phyloP scores from a whole-genome alignment of 2,113 vertebrate species.

The Delphinapterus leucas region DNA sequence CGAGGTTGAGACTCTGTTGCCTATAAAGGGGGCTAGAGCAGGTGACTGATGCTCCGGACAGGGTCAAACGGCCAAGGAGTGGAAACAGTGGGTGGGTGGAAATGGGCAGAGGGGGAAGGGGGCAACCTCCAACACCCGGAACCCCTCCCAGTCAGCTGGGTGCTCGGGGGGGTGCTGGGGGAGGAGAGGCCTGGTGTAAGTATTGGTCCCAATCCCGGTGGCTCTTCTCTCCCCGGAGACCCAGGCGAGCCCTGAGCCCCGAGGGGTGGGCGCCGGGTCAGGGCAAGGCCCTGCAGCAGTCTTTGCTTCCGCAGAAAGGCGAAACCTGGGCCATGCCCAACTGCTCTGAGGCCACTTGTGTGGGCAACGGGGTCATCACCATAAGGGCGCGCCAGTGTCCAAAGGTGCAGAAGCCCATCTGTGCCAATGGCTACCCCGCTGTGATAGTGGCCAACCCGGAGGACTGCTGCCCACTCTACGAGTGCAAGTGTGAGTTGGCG shows the following conservation, averaged over 20 bases:
- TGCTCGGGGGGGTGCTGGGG: too few species aligned
- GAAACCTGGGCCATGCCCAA: slow-evolving; percentile 87
- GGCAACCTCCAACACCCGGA: accelerated
- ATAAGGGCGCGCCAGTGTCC: slow-evolving; percentile 85
- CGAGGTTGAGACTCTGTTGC: accelerated
- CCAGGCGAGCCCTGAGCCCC: accelerated
- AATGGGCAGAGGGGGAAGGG: background rate
- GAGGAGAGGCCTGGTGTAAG: accelerated
- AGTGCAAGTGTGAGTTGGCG: slow-evolving; percentile 91
- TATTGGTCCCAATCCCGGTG: too few species aligned
- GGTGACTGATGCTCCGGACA: accelerated
- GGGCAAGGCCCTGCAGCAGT: background rate
- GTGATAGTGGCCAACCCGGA: slow-evolving; percentile 82
- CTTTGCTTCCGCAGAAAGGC: slow-evolving; percentile 82
- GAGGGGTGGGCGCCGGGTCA: background rate
- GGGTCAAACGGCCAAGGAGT: accelerated
- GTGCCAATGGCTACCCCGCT: slow-evolving; percentile 87
- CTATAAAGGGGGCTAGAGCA: accelerated
- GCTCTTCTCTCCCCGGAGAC: background rate
- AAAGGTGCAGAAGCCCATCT: slow-evolving; percentile 82
- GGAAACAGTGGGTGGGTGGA: background rate
- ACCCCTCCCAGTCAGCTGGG: accelerated
- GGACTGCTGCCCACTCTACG: slow-evolving; percentile 87
- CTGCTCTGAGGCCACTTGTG: slow-evolving; percentile 89
- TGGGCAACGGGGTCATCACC: slow-evolving; percentile 85